Base-by-base conservation (phyloP, 1,140 invertebrate species). In the Drosophila yakuba region DNA sequence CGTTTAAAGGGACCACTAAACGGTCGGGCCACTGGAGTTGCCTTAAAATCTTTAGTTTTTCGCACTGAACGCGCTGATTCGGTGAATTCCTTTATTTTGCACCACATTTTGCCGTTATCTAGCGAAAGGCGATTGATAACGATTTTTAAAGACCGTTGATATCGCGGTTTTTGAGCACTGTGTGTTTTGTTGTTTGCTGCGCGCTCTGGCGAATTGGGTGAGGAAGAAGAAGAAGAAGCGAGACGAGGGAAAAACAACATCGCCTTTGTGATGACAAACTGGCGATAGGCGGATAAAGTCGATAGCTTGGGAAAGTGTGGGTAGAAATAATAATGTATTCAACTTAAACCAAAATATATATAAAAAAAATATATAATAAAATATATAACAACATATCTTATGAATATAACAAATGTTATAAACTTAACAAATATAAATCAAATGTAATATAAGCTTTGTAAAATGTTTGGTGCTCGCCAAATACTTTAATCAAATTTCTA, bases 1-100 rank as follows among this genome's bases (percentile, higher is more conserved):
- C 23, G 43, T 50, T 74, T 78, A 69, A 68, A 14, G 84, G 84
- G 71, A 78, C 84, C 84, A 75, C 80, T 90, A 89, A 78, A 71
- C 55, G 47, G 38, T 68, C 50, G 63, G 51, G 78, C 73, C 84
- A 78, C 63, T 88, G 84, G 76, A 89, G 84, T 89, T 88, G 72
- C 63, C 47, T 68, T 78, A 61, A 80, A 66, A 74, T 72, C 64
- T 55, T 51, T 51, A 36, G 12, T 38, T 78, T 89, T 77, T 23
- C 5, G 41, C 66, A 48, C 43, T 45, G 36, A 59, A 47, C 17
- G 25, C 54, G n/a, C 10, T 41, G 43, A 38, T 41, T 6, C n/a
- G 7, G 15, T 25, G 35, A 15, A 61, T 63, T n/a, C 52, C 51
- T 50, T 36, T 6, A 47, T 28, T 74, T 60, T 67, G 4, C 10